phyloP scores from a whole-genome alignment of 2,888 invertebrate genomes.

The Megalurothrips usitatus region DNA sequence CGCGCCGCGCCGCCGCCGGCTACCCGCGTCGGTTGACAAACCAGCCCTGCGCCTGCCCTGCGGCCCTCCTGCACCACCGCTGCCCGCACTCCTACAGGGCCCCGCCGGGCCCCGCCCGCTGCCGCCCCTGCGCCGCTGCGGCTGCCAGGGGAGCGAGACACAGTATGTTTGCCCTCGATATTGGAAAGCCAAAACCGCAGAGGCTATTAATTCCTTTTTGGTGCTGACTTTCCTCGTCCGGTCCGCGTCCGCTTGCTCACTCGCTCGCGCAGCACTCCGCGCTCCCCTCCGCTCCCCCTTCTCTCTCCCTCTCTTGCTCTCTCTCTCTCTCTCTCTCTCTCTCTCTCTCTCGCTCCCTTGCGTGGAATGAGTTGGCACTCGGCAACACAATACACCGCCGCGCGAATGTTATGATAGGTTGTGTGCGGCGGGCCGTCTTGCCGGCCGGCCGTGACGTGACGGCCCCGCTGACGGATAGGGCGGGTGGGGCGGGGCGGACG shows the following conservation, averaged over 20 bases:
- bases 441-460: background rate
- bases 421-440: no score
- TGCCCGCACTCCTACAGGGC: background rate
- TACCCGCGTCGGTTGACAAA: background rate
- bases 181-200: background rate
- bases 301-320: slow-evolving; percentile 3
- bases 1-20: no score
- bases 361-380: background rate
- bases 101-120: background rate
- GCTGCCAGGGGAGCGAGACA: background rate
- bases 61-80: background rate
- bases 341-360: background rate
- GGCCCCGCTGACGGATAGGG: background rate
- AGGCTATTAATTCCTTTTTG: background rate
- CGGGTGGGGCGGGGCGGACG: background rate
- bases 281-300: background rate
- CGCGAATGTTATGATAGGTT: background rate
- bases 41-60: background rate
- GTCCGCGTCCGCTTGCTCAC: background rate
- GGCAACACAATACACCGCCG: background rate
- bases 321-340: background rate
- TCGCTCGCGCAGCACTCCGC: background rate
- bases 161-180: no score
- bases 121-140: background rate
- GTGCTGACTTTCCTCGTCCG: background rate